Evolutionary conservation across 2,113 vertebrate species (phyloP), one percentile per base, ranked within the genome.

Genomic region (Channa maculata): DNA sequence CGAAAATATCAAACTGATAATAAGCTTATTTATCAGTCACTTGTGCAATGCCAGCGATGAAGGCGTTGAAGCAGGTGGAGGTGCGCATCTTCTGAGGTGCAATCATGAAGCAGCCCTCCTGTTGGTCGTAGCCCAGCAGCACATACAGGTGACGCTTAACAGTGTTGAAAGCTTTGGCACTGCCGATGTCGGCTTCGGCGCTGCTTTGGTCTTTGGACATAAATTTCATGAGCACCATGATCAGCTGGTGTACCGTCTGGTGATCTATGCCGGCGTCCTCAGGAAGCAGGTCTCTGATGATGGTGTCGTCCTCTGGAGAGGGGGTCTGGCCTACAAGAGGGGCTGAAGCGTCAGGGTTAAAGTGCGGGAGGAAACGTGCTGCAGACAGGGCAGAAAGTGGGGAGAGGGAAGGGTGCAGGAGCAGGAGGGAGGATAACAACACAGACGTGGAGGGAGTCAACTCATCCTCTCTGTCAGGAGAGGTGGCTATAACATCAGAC

Each of bases 71-170:
- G 90, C 98, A 99, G 37, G 98, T 99, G 0, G 98, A 98, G 50
- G 95, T 94, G 38, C 98, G 96, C 98, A 99, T 99, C 93, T 99
- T 99, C 85, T 98, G 97, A 12, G 98, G 98, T 0, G 98, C 97
- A 37, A 99, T 98, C 96, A 99, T 99, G 92, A 99, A 99, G 90
- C 98, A 99, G 15, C 98, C 97, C 82, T 99, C 97, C 92, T 99
- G 97, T 58, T 99, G 97, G 86, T 99, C 98, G 0, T 96, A 99
- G 63, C 98, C 97, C 8, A 99, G 95, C 75, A 99, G 87, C 62
- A 99, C 97, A 0, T 99, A 99, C 24, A 99, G 93, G 77, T 99
- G 98, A 24, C 98, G 93, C 87, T 99, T 99, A 86, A 99, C 98
- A 0, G 98, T 97, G 90, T 99, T 99, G 88, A 99, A 99, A 63